Percentiles rank a stretch among this genome's conserved stretches.
Evolutionary conservation across 2,797 vertebrate species (phyloP).

Genomic region (Microtus californicus): DNA sequence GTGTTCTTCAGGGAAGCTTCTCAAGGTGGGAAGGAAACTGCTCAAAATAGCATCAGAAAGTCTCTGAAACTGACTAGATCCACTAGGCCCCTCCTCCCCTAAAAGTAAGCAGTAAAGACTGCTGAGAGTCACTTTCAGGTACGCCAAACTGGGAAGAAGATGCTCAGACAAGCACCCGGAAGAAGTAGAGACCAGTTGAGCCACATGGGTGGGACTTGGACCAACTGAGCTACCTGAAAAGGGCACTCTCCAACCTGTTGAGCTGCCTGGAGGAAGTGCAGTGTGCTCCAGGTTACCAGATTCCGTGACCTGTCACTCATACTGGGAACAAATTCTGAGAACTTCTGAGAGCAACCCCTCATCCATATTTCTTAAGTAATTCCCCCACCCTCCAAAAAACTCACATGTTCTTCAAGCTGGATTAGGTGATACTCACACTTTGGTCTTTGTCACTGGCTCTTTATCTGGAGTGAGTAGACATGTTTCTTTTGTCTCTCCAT

Average conservation of each 20-base stretch:
- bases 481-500: neutral
- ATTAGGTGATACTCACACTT: neutral
- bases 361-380: neutral
- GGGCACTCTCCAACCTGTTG: neutral
- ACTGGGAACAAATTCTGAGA: neutral
- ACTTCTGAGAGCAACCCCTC: neutral
- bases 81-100: neutral
- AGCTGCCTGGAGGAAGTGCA: neutral
- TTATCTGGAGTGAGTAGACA: neutral
- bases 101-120: neutral
- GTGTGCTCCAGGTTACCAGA: neutral
- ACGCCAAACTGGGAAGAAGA: neutral
- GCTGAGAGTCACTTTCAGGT: neutral
- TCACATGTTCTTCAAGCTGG: neutral
- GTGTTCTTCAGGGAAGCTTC: neutral
- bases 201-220: neutral
- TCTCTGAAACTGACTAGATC: neutral
- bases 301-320: neutral
- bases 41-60: neutral
- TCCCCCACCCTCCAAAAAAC: neutral
- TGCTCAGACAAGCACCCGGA: neutral
- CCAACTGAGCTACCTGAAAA: neutral
- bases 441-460: neutral
- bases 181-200: neutral
- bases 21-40: neutral